Percentiles rank a stretch among this genome's conserved stretches.
phyloP scores from a whole-genome alignment of 2,797 vertebrate genomes.

The Centropyge bicolor region DNA sequence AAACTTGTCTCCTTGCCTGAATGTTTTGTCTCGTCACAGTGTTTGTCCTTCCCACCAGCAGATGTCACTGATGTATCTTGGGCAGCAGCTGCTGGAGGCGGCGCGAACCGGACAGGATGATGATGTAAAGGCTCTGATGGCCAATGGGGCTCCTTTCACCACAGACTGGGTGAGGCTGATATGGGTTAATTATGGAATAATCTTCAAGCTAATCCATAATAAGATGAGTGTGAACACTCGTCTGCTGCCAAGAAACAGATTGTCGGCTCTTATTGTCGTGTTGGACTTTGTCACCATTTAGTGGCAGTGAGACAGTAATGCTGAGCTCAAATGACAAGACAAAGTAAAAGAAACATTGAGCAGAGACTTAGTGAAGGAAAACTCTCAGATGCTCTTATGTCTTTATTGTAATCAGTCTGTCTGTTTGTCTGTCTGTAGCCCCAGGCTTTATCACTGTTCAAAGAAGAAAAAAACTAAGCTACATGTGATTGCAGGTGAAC shows the following conservation, averaged over 20 bases:
- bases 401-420: neutral
- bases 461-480: neutral
- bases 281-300: neutral
- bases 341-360: neutral
- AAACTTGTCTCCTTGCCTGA: neutral
- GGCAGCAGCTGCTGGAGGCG: conserved; percentile 84
- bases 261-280: neutral
- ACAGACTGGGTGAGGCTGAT: conserved; percentile 83
- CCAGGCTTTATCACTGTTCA: neutral
- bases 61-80: conserved; percentile 87
- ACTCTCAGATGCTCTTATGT: neutral
- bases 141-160: conserved; percentile 85
- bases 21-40: neutral
- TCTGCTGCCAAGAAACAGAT: conserved; percentile 7
- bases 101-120: conserved; percentile 83
- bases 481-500: neutral
- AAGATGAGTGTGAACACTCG: conserved; percentile 16
- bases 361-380: neutral
- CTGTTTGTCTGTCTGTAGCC: neutral
- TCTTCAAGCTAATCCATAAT: conserved; percentile 30
- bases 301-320: neutral
- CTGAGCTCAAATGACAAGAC: neutral
- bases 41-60: conserved; percentile 55
- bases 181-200: conserved; percentile 39
- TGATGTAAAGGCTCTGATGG: conserved; percentile 84